Percentiles rank a stretch among this genome's conserved stretches.
Evolutionary conservation across 2,113 vertebrate genomes (phyloP).

Genomic region (Strix aluco): DNA sequence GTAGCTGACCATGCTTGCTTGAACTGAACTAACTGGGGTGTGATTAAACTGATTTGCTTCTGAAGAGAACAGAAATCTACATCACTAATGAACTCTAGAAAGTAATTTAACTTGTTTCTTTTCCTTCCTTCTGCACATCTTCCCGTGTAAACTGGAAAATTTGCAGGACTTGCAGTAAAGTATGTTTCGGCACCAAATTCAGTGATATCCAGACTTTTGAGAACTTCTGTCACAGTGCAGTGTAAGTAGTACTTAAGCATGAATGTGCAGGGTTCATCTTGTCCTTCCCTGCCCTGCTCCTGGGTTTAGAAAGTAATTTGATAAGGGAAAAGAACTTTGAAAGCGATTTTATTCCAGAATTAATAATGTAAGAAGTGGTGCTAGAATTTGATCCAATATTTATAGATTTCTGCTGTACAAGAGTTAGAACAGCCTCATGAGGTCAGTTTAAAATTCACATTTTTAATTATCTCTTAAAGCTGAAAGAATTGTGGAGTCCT

Average conservation of each 20-base stretch:
- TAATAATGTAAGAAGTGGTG: neutral
- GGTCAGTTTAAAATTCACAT: neutral
- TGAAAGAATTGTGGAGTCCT: neutral
- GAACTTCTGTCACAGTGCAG: neutral
- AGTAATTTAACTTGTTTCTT: neutral
- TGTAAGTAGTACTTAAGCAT: neutral
- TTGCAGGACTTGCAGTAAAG: neutral
- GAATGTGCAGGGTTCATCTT: neutral
- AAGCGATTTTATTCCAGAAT: conserved; percentile 7
- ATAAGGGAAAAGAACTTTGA: neutral
- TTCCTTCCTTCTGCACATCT: neutral
- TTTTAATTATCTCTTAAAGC: neutral
- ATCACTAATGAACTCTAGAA: neutral
- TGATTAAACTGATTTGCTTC: conserved; percentile 45
- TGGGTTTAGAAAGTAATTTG: neutral
- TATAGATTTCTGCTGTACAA: conserved; percentile 12
- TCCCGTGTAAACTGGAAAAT: neutral
- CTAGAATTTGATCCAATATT: conserved; percentile 26
- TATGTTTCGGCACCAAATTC: neutral
- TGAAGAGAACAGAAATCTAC: neutral
- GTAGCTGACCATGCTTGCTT: neutral
- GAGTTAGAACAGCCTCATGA: neutral
- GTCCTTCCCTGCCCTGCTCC: neutral
- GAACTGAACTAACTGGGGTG: conserved; percentile 5
- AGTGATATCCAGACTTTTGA: neutral